Conservation (phyloP, 2,888 invertebrate species). For the Noctua fimbriata region DNA sequence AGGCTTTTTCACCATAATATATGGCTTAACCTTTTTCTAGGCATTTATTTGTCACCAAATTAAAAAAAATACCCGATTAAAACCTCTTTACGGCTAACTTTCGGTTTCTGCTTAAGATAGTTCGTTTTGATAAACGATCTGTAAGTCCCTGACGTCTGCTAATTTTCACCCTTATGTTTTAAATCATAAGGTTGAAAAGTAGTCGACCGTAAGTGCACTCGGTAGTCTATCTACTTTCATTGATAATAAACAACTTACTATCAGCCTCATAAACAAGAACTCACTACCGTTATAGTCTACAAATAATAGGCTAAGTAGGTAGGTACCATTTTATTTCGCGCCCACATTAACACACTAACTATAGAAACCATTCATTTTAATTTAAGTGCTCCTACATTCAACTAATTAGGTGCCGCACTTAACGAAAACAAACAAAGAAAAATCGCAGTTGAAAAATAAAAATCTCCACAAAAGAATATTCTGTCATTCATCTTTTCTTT, state of each 20-base stretch:
- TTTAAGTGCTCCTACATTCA: slow-evolving; percentile 48
- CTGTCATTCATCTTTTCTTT: slow-evolving; percentile 72
- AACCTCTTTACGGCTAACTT: too few species aligned
- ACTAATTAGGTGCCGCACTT: slow-evolving; percentile 51
- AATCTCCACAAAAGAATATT: slow-evolving; percentile 62
- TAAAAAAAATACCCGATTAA: too few species aligned
- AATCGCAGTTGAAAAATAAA: slow-evolving; percentile 42
- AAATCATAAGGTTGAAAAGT: too few species aligned
- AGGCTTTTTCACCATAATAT: too few species aligned
- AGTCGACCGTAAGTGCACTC: too few species aligned
- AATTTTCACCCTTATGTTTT: too few species aligned
- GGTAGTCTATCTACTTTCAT: neutral
- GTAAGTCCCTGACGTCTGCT: too few species aligned
- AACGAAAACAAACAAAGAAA: slow-evolving; percentile 58
- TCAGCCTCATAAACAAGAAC: neutral
- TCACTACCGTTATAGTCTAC: neutral
- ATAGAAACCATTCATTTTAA: slow-evolving; percentile 41
- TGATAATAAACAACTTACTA: neutral
- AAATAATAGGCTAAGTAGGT: slow-evolving; percentile 1
- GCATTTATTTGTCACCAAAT: too few species aligned
- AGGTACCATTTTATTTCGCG: slow-evolving; percentile 27
- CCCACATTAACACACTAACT: slow-evolving; percentile 22
- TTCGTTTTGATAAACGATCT: too few species aligned
- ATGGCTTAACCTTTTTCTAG: too few species aligned
- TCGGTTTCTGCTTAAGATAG: too few species aligned